These are phyloP conservation scores for Protonibea diacanthus DNA, from an alignment of 2,797 vertebrate genomes.

Conservation along the genomic window DNA sequence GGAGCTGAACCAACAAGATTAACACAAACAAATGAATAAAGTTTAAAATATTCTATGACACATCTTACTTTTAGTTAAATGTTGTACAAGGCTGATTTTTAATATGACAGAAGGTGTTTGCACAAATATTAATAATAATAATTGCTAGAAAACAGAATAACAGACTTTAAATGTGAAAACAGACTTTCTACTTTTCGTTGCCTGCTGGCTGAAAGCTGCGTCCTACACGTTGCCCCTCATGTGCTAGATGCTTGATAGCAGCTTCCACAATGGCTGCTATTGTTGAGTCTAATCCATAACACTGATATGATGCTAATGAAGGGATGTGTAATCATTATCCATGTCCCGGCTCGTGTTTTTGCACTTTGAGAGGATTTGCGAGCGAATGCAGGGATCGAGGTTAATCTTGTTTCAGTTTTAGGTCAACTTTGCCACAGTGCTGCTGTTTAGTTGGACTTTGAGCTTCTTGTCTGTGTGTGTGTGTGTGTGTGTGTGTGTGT, in stretches of 20 bases:
- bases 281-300: constrained; percentile 74
- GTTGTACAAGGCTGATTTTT: neutral
- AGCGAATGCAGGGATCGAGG: constrained; percentile 60
- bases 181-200: neutral
- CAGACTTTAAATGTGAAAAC: neutral
- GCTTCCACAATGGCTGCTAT: constrained; percentile 56
- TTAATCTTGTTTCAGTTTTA: constrained; percentile 76
- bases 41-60: no score
- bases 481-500: neutral
- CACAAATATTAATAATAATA: neutral
- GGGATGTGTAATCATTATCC: constrained; percentile 77
- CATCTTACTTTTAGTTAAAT: no score
- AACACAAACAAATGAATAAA: neutral
- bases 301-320: constrained; percentile 77
- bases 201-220: constrained; percentile 9
- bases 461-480: constrained; percentile 7
- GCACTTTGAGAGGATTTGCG: constrained; percentile 75
- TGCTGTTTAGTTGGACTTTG: constrained; percentile 25
- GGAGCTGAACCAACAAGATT: neutral
- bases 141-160: neutral
- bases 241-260: constrained; percentile 62
- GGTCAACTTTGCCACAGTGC: constrained; percentile 68
- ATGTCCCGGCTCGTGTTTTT: constrained; percentile 48
- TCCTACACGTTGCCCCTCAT: constrained; percentile 19
- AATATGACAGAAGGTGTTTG: neutral